Evolutionary conservation across 2,888 invertebrate genomes (phyloP).

Genomic region (Caenorhabditis sp.): DNA sequence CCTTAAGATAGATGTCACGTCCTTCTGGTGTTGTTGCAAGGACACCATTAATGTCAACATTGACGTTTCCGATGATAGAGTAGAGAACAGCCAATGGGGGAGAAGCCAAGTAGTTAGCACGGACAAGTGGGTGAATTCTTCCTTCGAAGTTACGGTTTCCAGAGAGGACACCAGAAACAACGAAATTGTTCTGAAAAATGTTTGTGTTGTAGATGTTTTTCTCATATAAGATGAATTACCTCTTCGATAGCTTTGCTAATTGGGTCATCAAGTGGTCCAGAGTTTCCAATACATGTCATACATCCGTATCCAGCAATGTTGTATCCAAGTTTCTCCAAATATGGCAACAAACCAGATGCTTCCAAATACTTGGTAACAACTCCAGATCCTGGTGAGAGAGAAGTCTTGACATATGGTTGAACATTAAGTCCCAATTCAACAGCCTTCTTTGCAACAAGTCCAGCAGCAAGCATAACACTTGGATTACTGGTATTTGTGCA

Average conservation of each 20-base stretch:
- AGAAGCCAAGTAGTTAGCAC: constrained; percentile 95
- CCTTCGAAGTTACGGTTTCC: constrained; percentile 99
- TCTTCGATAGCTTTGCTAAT: constrained; percentile 91
- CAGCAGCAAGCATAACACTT: constrained; percentile 96
- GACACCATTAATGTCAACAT: constrained; percentile 85
- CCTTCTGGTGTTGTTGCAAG: constrained; percentile 52
- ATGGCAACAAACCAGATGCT: constrained; percentile 90
- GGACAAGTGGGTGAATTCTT: constrained; percentile 92
- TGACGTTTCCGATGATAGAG: constrained; percentile 91
- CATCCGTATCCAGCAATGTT: constrained; percentile 97
- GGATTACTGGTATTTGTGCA: constrained; percentile 98
- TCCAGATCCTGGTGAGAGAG: constrained; percentile 92
- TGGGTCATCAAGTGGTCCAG: constrained; percentile 89
- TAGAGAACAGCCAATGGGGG: constrained; percentile 96
- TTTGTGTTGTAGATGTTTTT: no score
- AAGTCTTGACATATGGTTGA: constrained; percentile 93
- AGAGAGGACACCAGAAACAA: constrained; percentile 93
- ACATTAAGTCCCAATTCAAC: constrained; percentile 88
- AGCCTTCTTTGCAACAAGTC: constrained; percentile 73
- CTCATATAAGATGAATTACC: constrained; percentile 73
- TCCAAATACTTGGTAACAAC: constrained; percentile 89
- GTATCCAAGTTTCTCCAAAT: constrained; percentile 78
- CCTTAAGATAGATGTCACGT: constrained; percentile 78
- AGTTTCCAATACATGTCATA: constrained; percentile 99
- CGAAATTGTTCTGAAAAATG: constrained; percentile 81